Base-by-base conservation (phyloP, 1,140 invertebrate genomes). In the Scaptodrosophila lebanonensis region DNA sequence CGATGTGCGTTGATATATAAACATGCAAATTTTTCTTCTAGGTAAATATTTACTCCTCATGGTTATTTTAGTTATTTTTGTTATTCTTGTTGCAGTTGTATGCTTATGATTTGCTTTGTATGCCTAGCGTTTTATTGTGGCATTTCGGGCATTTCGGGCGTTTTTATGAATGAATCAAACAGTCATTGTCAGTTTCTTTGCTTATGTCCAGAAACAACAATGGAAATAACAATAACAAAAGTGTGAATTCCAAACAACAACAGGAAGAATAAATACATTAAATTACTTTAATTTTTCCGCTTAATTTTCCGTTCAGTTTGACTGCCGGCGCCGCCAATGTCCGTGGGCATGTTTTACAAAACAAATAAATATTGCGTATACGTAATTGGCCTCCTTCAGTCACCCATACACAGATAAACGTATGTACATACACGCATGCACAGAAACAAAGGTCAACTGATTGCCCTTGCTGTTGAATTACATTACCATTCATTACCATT, bases 101-200 rank as follows among this genome's bases (percentile, higher is more conserved):
- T 30, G 25, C 56, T 20, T 32, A 8, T 49, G 20, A 51, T 51
- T 30, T 18, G 39, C n/a, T 13, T 15, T 12, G 22, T 22, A 11
- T 22, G 35, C 22, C 4, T 12, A 18, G n/a, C 22, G 39, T 39
- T 16, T 33, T 50, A 33, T 27, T 56, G 29, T 64, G 30, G 33
- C 47, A 49, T 49, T 71, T 44, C 27, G 13, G 64, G 52, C 33
- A 43, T 52, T 73, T 73, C 8, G 3, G 69, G 70, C 64, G 68
- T 68, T 69, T 73, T 77, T 68, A 77, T 77, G 72, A 77, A 77
- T 79, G 73, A 58, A 25, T n/a, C n/a, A n/a, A n/a, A 35, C 63
- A 29, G 5, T 35, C 33, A 35, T 20, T 40, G 30, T 35, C 18
- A 29, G 40, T 40, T 40, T 56, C 70, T 60, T 68, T 68, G 69